Evolutionary conservation across 2,113 vertebrate species (phyloP), one percentile per base, ranked within the genome.

Genomic region (Alaudala cheleensis): DNA sequence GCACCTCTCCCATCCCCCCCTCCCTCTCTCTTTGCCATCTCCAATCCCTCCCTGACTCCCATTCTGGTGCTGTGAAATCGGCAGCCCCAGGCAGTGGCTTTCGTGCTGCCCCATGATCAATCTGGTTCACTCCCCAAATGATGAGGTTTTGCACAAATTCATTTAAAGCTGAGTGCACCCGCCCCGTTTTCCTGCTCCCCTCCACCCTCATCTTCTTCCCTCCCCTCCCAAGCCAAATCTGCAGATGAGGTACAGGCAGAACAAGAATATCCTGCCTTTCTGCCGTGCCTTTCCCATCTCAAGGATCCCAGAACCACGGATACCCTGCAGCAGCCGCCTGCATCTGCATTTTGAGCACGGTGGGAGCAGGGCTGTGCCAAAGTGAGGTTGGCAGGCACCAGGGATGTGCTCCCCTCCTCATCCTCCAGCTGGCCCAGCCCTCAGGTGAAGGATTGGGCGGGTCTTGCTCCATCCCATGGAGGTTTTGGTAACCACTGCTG

Each of bases 101-200:
- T 83, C 66, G 39, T 37, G 66, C 90, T 0, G 20, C 72, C 44
- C 80, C 39, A 34, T 50, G 85, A 89, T 86, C 39, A 86, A 94
- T 69, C 69, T 33, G 24, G 40, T 83, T 95, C 87, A 86, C 83
- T 42, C 39, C 87, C 88, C 83, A 88, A 94, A 91, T 81, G 26
- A 88, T 0, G 19, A 86, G 90, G 70, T 40, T 89, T 67, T 73
- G 77, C 88, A 92, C 81, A 45, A 45, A 88, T 61, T 87, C 64
- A 19, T 53, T 87, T 70, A 45, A 49, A 76, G 81, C 69, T 19
- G 18, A 88, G 23, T 19, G 62, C 45, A 25, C 42, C 58, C 28
- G 0, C 65, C 65, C 76, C 14, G 0, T 69, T 67, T 77, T 81
- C 73, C 65, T 44, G 64, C 47, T 92, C 72, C 76, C 88, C 93